Conservation (phyloP, 2,888 invertebrate genomes). For the Thera britannica region DNA sequence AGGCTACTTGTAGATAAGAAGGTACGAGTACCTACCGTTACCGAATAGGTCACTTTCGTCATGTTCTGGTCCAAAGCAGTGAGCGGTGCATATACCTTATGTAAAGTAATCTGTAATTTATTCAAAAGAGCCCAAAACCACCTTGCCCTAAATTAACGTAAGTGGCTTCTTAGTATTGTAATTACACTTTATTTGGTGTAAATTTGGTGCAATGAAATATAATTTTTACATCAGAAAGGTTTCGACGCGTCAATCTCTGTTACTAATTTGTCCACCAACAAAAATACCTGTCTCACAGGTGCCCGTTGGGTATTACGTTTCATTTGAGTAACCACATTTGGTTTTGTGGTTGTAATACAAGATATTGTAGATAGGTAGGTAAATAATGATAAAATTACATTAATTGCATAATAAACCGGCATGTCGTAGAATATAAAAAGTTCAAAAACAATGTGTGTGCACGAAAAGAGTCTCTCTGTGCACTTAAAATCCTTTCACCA, state of each 20-base stretch:
- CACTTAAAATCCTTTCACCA: no score
- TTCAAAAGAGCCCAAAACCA: slow-evolving; percentile 24
- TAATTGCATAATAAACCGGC: no score
- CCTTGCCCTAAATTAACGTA: slow-evolving; percentile 27
- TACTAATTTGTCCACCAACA: slow-evolving; percentile 29
- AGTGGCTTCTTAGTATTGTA: slow-evolving; percentile 16
- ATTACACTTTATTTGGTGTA: slow-evolving; percentile 14
- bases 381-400: no score
- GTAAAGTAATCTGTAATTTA: slow-evolving; percentile 6
- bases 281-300: slow-evolving; percentile 12
- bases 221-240: slow-evolving; percentile 25
- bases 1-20: no score
- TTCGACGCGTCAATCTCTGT: slow-evolving; percentile 21
- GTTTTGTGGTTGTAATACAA: slow-evolving; percentile 43
- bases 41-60: neutral
- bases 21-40: neutral
- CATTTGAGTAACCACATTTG: slow-evolving; percentile 43
- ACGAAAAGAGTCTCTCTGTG: no score
- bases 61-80: neutral
- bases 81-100: slow-evolving; percentile 3
- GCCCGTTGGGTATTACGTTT: slow-evolving; percentile 18
- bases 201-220: slow-evolving; percentile 16
- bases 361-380: no score
- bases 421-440: no score
- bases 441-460: no score